Evolutionary conservation across 2,888 invertebrate genomes (phyloP), one percentile per base, ranked within the genome.

Genomic region (Drosophila infuscata): DNA sequence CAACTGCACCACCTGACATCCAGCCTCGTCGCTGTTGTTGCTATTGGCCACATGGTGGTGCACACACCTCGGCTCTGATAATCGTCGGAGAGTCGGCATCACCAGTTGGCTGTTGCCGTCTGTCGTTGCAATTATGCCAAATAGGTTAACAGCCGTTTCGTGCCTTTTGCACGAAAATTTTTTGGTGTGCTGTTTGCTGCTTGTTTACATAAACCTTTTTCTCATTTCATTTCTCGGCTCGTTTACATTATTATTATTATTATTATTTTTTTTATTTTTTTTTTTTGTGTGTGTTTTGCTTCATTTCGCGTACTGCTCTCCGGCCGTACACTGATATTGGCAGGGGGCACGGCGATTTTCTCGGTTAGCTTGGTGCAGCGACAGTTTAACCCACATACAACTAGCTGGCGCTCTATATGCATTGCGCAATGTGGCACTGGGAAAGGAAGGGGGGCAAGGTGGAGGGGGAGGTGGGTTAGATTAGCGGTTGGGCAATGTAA

Each of bases 61-160:
- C 46, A 62, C 57, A 65, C 48, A 57, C 59, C 56, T 46, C 53
- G 41, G 43, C 61, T 60, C 54, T 51, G 59, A 65, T 66, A 77
- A 67, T 65, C 63, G 81, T 46, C 56, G 43, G 58, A 73, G 74
- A 79, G 69, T 76, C 66, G 77, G 61, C 70, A 72, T 81, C 70
- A 63, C 51, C 38, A 74, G 63, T 80, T 70, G 59, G 62, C 43
- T 35, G 52, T 59, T 52, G 65, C 32, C 67, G 57, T 57, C 66
- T 70, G 70, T 68, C 71, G 64, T 85, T 90, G 83, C 83, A 72
- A 83, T 73, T 75, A 89, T 73, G 90, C 74, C 89, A 90, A 85
- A 90, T 85, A 82, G 90, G 89, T 85, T 85, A 85, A 85, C 84
- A 90, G 90, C 89, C 69, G 64, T 90, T 84, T 89, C 89, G 84